Base-by-base conservation (phyloP, 2,888 invertebrate genomes). In the Aricia artaxerxes region DNA sequence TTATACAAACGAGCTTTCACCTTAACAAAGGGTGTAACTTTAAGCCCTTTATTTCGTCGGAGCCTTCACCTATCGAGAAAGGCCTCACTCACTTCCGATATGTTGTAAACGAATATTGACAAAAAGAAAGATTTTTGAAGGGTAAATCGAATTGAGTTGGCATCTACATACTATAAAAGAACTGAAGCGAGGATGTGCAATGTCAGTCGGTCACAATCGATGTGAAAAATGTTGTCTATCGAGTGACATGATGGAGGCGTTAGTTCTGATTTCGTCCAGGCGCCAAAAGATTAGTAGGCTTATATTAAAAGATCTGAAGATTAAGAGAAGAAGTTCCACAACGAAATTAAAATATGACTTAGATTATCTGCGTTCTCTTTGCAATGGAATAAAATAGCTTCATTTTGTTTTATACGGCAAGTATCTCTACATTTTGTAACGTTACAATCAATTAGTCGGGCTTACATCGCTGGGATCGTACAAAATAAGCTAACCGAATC, bases 1-100 rank as follows among this genome's bases (percentile, higher is more conserved):
- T 49, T 75, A 49, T 49, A 75, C 44, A 75, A 75, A 75, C 49
- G 44, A 75, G 75, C 75, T 49, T 49, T 75, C n/a, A 44, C 49
- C 31, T 7, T 24, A 44, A 75, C 75, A 75, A 75, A 49, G 31
- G 31, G 49, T 75, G 49, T 49, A 49, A 49, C 75, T 49, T 49
- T 44, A 49, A 9, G 75, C 49, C 44, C 31, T 53, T 75, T 75
- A 24, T 75, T 49, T 24, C 24, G 75, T 49, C 24, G 49, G 31
- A 31, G 75, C 75, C 75, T 13, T 75, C 49, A 44, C 44, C 75
- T 24, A 24, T 75, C 31, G 44, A n/a, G 16, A 57, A 16, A 57
- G 11, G 49, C 24, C 13, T 1, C 13, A 31, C 11, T 75, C 7
- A n/a, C 24, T 49, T 11, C 7, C 49, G 5, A n/a, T 44, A 49